Base-by-base conservation (phyloP, 2,888 invertebrate species). In the Petrolisthes cinctipes region DNA sequence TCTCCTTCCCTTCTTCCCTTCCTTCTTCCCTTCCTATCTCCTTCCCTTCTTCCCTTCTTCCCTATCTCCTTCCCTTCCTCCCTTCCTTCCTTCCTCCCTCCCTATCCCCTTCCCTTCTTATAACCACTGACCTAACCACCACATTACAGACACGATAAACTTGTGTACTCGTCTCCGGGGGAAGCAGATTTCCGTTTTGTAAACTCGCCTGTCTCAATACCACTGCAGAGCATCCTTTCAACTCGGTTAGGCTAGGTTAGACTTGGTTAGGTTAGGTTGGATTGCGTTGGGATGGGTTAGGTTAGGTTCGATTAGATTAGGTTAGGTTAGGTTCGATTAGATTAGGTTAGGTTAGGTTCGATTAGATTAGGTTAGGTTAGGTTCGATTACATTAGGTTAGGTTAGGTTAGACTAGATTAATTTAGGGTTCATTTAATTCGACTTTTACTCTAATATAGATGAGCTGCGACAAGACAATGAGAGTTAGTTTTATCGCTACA, bases 291-390 rank as follows among this genome's bases (percentile, higher is more conserved):
- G n/a, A n/a, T n/a, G 4, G 75, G 75, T 75, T 75, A 20, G 75
- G 20, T 75, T 75, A n/a, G 20, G 75, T 75, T 75, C 1, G 75
- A 20, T 75, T 75, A 4, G 75, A 4, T 75, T 20, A 75, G 75
- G 75, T 75, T 20, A 75, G 75, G 75, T 75, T 75, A 75, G 75
- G 20, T 75, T 75, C 0, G 20, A 4, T 75, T 75, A n/a, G 75
- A 4, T 75, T 75, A 75, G 75, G 75, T 75, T 75, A 20, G 75
- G 20, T 75, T 75, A n/a, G 20, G 75, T 75, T 75, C 1, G 75
- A 20, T 75, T 75, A 4, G 75, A 4, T 75, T 20, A 75, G 75
- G 75, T 75, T 20, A 75, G 75, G 75, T 75, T 75, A 75, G 75
- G 20, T 75, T 75, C 0, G 20, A 4, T 75, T 75, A n/a, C 3